These are phyloP conservation scores for Zhuqinia jingwanae DNA, from an alignment of 2,888 invertebrate genomes.

Conservation along the genomic window DNA sequence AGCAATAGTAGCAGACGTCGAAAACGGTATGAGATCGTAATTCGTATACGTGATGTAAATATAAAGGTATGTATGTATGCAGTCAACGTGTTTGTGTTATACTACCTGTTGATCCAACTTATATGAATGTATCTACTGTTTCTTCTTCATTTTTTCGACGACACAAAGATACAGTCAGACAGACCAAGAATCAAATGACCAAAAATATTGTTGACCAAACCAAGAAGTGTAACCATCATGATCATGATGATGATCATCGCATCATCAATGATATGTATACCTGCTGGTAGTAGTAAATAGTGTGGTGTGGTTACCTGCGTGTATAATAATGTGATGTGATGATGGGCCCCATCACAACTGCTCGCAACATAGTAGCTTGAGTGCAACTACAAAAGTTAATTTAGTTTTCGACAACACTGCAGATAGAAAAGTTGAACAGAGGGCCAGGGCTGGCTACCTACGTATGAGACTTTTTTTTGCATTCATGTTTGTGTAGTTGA, in stretches of 20 bases:
- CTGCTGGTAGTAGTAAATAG: neutral
- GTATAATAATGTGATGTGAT: neutral
- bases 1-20: slow-evolving; percentile 2
- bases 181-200: slow-evolving; percentile 30
- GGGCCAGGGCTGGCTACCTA: neutral
- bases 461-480: neutral
- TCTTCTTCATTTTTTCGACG: neutral
- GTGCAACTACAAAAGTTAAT: slow-evolving; percentile 58
- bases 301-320: neutral
- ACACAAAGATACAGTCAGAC: neutral
- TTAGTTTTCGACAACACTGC: slow-evolving; percentile 58
- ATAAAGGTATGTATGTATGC: neutral
- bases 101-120: slow-evolving; percentile 44
- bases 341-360: slow-evolving; percentile 12
- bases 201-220: slow-evolving; percentile 41
- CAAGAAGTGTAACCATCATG: slow-evolving; percentile 35
- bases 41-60: neutral
- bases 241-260: neutral
- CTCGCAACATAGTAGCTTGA: slow-evolving; percentile 36
- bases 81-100: neutral
- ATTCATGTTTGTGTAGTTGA: slow-evolving; percentile 1
- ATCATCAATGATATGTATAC: neutral
- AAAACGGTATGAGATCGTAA: slow-evolving; percentile 10
- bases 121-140: neutral
- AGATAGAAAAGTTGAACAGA: neutral